Conservation (phyloP, 1,140 invertebrate species). For the Catajapyx aquilonaris region DNA sequence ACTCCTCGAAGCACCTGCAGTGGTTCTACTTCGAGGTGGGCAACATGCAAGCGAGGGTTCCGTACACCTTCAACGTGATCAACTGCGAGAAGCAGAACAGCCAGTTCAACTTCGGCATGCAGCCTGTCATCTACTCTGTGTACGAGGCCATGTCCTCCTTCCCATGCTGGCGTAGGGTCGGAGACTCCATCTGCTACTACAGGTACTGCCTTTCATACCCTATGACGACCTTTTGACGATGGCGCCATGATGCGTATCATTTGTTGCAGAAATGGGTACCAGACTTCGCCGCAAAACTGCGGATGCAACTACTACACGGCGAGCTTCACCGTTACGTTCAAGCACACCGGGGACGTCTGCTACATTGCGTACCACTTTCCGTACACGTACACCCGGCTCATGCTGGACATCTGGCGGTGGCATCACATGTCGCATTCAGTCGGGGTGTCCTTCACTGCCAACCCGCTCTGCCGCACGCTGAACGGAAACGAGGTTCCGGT, state of each 20-base stretch:
- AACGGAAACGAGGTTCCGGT: slow-evolving; percentile 55
- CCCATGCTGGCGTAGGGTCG: slow-evolving; percentile 47
- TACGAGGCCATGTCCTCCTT: slow-evolving; percentile 38
- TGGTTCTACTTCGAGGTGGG: slow-evolving; percentile 89
- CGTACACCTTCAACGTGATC: slow-evolving; percentile 74
- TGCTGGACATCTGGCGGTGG: slow-evolving; percentile 44
- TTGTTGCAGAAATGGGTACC: slow-evolving; percentile 32
- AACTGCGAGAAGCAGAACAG: slow-evolving; percentile 79
- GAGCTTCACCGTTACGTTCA: slow-evolving; percentile 62
- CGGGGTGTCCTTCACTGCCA: slow-evolving; percentile 29
- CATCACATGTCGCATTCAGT: slow-evolving; percentile 18
- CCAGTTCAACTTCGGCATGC: slow-evolving; percentile 82
- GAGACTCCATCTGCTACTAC: slow-evolving; percentile 65
- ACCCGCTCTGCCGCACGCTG: slow-evolving; percentile 47
- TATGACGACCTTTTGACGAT: no score
- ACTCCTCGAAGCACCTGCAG: slow-evolving; percentile 54
- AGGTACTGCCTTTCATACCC: no score
- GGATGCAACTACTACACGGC: slow-evolving; percentile 43
- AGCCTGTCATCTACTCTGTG: slow-evolving; percentile 73
- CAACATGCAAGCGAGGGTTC: slow-evolving; percentile 44
- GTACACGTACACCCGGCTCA: slow-evolving; percentile 60
- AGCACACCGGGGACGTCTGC: slow-evolving; percentile 53
- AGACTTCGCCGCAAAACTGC: slow-evolving; percentile 26
- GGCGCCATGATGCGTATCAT: no score
- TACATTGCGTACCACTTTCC: slow-evolving; percentile 84